Base-by-base conservation (phyloP, 2,888 invertebrate genomes). In the Rhaphigaster nebulosa region DNA sequence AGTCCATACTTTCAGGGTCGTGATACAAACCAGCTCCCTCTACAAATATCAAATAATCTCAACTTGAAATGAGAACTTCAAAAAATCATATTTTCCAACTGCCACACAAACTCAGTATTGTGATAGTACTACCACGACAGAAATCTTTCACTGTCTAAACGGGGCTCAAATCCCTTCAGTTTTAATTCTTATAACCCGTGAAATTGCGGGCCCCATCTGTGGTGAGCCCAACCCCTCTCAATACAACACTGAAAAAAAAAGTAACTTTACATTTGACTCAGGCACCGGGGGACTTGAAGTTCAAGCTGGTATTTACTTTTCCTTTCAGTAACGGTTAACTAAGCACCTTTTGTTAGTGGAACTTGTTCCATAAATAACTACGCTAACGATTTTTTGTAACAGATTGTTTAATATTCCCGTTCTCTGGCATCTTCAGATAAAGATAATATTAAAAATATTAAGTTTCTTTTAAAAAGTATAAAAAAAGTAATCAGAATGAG, bases 221-320 rank as follows among this genome's bases (percentile, higher is more conserved):
- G 12, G 26, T 1, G 20, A 23, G 38, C 34, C 1, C 70, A 29
- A 60, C 60, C 60, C 60, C 60, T 60, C 70, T 76, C 38, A 6
- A 38, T 38, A 20, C 23, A 2, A 20, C 20, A 10, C 20, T 34
- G 26, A 84, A 84, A 15, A 45, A 84, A 45, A 84, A 45, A 76
- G 10, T 15, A n/a, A n/a, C 84, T 84, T 84, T 50, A 45, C 84
- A 84, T 84, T 45, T 41, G 41, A 80, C 80, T 80, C 12, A 18
- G 45, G 45, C 84, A 50, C 84, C 84, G 18, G 6, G 84, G 84
- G 84, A n/a, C 45, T 84, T 84, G 84, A 84, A 84, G 41, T 84
- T 84, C 45, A 84, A n/a, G 45, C 45, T 84, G 41, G 84, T 84
- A 84, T 84, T 84, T 84, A 45, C 84, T 84, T 45, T 84, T n/a